These are phyloP conservation scores for Bergia puertoricense DNA, from an alignment of 92 coral and sea anemone genomes.

Conservation along the genomic window DNA sequence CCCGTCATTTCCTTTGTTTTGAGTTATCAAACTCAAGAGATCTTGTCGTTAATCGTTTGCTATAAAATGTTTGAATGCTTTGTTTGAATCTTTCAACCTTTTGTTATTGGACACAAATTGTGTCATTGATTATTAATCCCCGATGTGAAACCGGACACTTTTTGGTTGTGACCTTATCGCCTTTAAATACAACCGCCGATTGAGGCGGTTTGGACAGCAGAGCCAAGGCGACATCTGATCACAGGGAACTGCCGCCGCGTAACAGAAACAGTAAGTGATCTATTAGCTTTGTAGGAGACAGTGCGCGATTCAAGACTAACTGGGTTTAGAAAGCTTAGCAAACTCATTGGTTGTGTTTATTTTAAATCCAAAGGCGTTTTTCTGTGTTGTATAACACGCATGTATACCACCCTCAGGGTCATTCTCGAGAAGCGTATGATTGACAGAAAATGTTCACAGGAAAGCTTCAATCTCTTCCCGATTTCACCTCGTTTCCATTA, in stretches of 20 bases:
- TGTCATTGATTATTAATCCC: not conserved
- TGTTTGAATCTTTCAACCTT: too few species aligned
- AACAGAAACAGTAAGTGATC: not conserved
- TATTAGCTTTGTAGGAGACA: too few species aligned
- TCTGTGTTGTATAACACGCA: too few species aligned
- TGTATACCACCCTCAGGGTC: not conserved
- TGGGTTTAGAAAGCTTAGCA: too few species aligned
- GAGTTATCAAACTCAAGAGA: not conserved
- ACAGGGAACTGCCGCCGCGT: not conserved
- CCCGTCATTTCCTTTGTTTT: not conserved
- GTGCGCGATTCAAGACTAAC: not conserved
- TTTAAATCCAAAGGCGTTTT: not conserved
- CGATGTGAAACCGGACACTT: not conserved
- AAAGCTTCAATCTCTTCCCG: not conserved
- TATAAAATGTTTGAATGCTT: too few species aligned
- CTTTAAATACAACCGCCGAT: not conserved
- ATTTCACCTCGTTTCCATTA: not conserved
- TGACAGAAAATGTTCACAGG: not conserved
- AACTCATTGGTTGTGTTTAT: not conserved
- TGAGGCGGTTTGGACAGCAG: not conserved
- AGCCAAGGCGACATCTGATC: not conserved
- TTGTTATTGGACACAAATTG: too few species aligned
- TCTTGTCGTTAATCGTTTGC: too few species aligned
- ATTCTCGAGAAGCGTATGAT: not conserved
- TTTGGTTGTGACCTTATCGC: not conserved